Evolutionary conservation across 2,797 vertebrate genomes (phyloP), one percentile per base, ranked within the genome.

Genomic region (Darevskia nairensis): DNA sequence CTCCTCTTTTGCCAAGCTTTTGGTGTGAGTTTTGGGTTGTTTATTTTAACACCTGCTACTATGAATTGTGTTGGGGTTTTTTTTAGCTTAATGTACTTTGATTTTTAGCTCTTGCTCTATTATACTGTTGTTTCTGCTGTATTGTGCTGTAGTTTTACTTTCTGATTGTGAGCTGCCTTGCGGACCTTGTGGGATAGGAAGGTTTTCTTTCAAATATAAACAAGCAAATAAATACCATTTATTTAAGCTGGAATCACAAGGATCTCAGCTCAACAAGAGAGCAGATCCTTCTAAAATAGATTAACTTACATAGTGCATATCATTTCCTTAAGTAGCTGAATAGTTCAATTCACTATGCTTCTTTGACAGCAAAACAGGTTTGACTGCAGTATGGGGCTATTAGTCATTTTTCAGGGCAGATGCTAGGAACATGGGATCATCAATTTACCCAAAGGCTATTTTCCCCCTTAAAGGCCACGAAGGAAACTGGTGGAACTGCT

Each of bases 321-420:
- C 23, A 76, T 15, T 66, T 8, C 11, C 68, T 69, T 35, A 64
- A 85, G 10, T 74, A 50, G 10, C 13, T 23, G 39, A 10, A 21
- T 32, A 76, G 10, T 77, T 84, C 29, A 6, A 9, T 75, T 39
- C 32, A 7, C 41, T 35, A 80, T 85, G 61, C 7, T 77, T 68
- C 41, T 78, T 78, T 68, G 59, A 85, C 17, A 64, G 75, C 19
- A 50, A 86, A 78, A 9, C 35, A 85, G 59, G 39, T 8, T 44
- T 23, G 3, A 50, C 29, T 69, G 41, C n/a, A 68, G 6, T 86
- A 9, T 79, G 41, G 29, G 6, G 13, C 39, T 74, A 17, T 75
- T 75, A 66, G 79, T 75, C 66, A 64, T 75, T 82, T 82, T 64
- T 46, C 55, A 85, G 3, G 7, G 27, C 59, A 84, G 82, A 84